A percentile compares a stretch with the other conserved stretches of the same genome.
phyloP scores from a whole-genome alignment of 2,888 invertebrate genomes.

The Drosophila ustulata region DNA sequence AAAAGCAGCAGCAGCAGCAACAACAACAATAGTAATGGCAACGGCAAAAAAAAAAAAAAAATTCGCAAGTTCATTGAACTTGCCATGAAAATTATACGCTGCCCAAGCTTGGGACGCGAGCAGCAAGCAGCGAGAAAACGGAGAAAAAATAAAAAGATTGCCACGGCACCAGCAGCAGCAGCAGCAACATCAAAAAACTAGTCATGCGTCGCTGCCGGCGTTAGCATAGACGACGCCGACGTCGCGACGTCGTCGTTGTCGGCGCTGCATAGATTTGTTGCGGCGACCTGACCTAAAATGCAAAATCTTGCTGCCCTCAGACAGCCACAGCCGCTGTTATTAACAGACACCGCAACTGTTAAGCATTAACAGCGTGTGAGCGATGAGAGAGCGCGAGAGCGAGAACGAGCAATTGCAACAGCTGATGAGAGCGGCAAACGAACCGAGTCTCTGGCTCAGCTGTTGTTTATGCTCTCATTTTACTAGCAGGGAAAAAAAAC shows the following conservation, averaged over 20 bases:
- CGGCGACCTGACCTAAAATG: constrained; percentile 84
- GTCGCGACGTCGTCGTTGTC: constrained; percentile 24
- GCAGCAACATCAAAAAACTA: constrained; percentile 49
- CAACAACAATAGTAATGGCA: constrained; percentile 27
- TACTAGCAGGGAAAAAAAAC: background rate
- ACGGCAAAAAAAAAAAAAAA: constrained; percentile 51
- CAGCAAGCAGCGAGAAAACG: constrained; percentile 48
- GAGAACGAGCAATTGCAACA: constrained; percentile 5
- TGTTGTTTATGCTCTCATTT: constrained; percentile 35
- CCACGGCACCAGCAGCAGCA: constrained; percentile 9
- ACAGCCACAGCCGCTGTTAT: constrained; percentile 15
- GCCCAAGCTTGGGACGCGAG: constrained; percentile 44
- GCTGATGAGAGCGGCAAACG: constrained; percentile 15
- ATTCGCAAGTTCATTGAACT: constrained; percentile 83
- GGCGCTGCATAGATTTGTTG: constrained; percentile 81
- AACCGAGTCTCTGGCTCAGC: constrained; percentile 26
- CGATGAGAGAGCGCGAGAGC: constrained; percentile 3
- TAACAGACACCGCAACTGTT: constrained; percentile 58
- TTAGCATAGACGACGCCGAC: constrained; percentile 36
- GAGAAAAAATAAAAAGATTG: constrained; percentile 16
- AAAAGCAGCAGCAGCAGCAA: constrained; percentile 20
- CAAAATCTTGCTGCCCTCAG: constrained; percentile 63
- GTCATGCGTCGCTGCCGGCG: constrained; percentile 68
- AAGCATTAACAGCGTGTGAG: constrained; percentile 21
- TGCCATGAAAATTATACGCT: constrained; percentile 72